Conservation (phyloP, 2,113 vertebrate genomes). For the Ceyx margarethae region DNA sequence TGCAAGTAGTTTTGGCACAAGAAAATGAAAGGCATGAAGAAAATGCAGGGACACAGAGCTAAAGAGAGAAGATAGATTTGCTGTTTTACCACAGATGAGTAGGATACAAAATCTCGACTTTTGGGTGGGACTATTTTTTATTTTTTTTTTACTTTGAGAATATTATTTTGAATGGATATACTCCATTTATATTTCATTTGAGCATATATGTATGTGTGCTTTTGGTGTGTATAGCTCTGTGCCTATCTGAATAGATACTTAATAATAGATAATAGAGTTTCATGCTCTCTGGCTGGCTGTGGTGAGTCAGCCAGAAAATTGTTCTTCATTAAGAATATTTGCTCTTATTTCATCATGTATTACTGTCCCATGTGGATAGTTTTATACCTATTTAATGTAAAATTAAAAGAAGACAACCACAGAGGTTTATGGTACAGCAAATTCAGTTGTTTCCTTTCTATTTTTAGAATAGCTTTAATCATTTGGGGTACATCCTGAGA, state of each 20-base stretch:
- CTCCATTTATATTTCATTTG: neutral
- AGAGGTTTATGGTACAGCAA: neutral
- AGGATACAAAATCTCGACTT: neutral
- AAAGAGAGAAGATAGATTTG: neutral
- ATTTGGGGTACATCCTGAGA: neutral
- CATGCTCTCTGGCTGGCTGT: neutral
- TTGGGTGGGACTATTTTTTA: neutral
- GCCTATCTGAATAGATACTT: neutral
- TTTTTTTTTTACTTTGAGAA: neutral
- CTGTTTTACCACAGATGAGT: neutral
- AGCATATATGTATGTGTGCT: neutral
- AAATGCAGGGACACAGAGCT: neutral
- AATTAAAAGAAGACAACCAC: neutral
- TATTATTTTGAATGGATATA: neutral
- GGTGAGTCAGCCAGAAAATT: neutral
- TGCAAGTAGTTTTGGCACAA: conserved; percentile 21
- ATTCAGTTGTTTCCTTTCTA: neutral
- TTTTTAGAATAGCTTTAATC: neutral
- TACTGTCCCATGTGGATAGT: neutral
- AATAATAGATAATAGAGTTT: neutral
- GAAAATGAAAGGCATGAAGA: neutral
- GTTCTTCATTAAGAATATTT: neutral
- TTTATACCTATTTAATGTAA: neutral
- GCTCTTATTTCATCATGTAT: neutral
- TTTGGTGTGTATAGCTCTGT: neutral